Base-by-base conservation (phyloP, 2,797 vertebrate genomes). In the Garrulus glandarius region DNA sequence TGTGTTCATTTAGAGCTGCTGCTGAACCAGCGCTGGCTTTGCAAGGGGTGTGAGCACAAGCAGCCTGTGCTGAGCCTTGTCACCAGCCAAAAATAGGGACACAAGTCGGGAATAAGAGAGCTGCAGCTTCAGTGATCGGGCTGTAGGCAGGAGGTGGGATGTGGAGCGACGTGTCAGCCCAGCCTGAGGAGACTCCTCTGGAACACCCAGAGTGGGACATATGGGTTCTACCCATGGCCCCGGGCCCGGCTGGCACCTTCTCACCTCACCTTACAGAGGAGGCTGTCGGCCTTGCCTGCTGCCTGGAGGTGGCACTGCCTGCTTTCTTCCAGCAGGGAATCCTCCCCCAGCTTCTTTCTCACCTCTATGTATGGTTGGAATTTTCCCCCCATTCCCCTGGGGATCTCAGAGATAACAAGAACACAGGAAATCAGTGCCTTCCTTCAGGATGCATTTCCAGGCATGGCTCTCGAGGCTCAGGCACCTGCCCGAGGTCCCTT, bases 291-390 rank as follows among this genome's bases (percentile, higher is more conserved):
- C 64, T 60, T 83, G 68, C 83, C 60, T 27, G 23, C 61, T 69
- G 82, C 79, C 85, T 79, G 50, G 23, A 37, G 4, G 9, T 72
- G 65, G 72, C 79, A 60, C 29, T 63, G 56, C 43, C 44, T 68
- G 39, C 0, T 55, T 27, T 41, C 20, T 34, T 26, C 32, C 88
- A 71, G 27, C 76, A 56, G 41, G 76, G 37, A 81, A 61, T 76
- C 77, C 36, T 92, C n/a, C 55, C 52, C 59, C 59, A 79, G 70
- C 74, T 81, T 56, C 74, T 72, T 90, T 59, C 80, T 57, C 84
- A 88, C 69, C 44, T 77, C 70, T 39, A 3, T 9, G 17, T 8
- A 23, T 34, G 37, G 2, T 6, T 20, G 41, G 41, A 16, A 5
- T 24, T 46, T 27, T 18, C 3, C 1, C 9, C 30, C 39, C 36